Percentiles rank a stretch among this genome's conserved stretches.
Conservation (phyloP, 2,113 vertebrate genomes). For the Peucedramus taeniatus region DNA sequence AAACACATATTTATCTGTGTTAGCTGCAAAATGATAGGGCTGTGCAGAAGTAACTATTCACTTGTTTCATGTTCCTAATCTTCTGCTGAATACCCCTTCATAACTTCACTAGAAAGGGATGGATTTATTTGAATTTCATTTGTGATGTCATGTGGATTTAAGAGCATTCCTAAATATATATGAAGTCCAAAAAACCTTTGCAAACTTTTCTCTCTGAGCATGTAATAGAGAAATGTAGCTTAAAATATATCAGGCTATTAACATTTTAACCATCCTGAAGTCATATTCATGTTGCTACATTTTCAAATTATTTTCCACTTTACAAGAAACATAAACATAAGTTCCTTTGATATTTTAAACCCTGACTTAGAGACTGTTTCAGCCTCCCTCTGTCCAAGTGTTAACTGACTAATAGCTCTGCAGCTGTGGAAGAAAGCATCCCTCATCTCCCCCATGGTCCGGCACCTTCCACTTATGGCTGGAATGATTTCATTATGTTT, state of each 20-base stretch:
- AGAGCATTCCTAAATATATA: not conserved
- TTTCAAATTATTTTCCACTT: slow-evolving; percentile 49
- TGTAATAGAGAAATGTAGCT: not conserved
- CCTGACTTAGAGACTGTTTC: not conserved
- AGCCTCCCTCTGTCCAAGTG: slow-evolving; percentile 19
- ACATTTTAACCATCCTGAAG: not conserved
- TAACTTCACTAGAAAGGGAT: slow-evolving; percentile 21
- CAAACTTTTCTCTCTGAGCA: not conserved
- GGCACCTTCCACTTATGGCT: slow-evolving; percentile 50
- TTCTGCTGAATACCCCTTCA: slow-evolving; percentile 13
- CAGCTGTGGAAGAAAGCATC: slow-evolving; percentile 58
- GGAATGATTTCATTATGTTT: slow-evolving; percentile 43
- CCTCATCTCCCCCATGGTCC: slow-evolving; percentile 50
- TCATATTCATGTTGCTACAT: not conserved
- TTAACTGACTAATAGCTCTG: slow-evolving; percentile 57
- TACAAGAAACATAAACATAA: slow-evolving; percentile 34
- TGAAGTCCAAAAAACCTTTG: not conserved
- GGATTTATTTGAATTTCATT: slow-evolving; percentile 26
- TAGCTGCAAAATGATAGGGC: slow-evolving; percentile 47
- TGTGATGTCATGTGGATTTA: not conserved
- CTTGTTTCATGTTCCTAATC: slow-evolving; percentile 33
- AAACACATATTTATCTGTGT: slow-evolving; percentile 52
- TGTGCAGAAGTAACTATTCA: slow-evolving; percentile 3
- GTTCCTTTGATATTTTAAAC: slow-evolving; percentile 34
- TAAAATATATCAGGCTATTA: not conserved